Percentiles rank a stretch among this genome's conserved stretches.
Evolutionary conservation across 2,113 vertebrate genomes (phyloP).

Genomic region (Rhodinocichla rosea): DNA sequence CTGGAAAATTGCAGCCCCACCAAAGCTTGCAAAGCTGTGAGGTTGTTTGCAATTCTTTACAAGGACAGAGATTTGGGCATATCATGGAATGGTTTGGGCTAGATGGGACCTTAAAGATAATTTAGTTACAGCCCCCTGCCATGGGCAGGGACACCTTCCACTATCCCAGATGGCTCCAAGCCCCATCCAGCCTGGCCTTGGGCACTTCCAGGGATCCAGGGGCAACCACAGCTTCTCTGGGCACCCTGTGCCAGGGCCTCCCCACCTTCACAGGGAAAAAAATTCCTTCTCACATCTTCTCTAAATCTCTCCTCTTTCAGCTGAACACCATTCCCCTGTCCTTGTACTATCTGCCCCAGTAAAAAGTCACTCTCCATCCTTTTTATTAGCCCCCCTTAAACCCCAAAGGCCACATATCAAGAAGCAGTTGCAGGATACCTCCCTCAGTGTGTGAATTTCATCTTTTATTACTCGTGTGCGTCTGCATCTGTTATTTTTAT

Average conservation of each 20-base stretch:
- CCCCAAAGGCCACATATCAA: background rate
- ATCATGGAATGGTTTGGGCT: background rate
- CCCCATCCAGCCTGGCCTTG: fast-evolving
- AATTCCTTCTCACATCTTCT: background rate
- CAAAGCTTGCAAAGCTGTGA: background rate
- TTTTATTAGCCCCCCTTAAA: background rate
- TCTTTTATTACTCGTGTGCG: background rate
- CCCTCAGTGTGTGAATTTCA: background rate
- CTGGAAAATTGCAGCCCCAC: background rate
- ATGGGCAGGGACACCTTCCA: background rate
- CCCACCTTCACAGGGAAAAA: background rate
- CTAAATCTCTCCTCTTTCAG: background rate
- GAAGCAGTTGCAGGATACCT: background rate
- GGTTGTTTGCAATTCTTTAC: background rate
- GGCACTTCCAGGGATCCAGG: background rate
- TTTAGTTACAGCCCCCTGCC: background rate
- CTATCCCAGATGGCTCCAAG: fast-evolving
- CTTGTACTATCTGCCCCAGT: background rate
- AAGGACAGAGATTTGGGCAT: background rate
- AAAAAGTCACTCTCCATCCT: background rate
- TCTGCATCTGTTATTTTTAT: background rate
- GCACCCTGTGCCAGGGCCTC: background rate
- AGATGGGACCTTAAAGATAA: background rate
- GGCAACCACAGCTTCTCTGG: background rate
- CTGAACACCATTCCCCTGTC: background rate